Evolutionary conservation across 2,797 vertebrate species (phyloP), one percentile per base, ranked within the genome.

Genomic region (Malurus leucopterus): DNA sequence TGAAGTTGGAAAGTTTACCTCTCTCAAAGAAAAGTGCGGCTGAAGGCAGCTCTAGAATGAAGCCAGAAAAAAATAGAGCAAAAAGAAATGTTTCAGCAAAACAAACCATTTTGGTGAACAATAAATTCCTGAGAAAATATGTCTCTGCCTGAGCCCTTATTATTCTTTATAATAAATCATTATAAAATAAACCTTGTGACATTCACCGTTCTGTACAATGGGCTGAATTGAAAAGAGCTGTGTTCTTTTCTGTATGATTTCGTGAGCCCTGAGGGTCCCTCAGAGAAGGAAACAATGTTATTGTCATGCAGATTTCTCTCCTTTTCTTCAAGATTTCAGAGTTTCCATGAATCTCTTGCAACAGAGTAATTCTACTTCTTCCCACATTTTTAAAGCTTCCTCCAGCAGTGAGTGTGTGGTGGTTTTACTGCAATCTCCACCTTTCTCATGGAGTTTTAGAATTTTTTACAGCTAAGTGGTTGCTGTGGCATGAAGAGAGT

Each of bases 291-390:
- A 95, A 84, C 74, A 95, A 71, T 13, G 54, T 79, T 84, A 95
- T 96, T 97, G 85, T 96, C 81, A 96, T 96, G 95, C 90, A 96
- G 93, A 97, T 96, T 84, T 84, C 20, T 62, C 74, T 90, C 68
- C 47, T 89, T 93, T 94, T 90, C 90, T 69, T 88, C 10, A 88
- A 77, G 77, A 58, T 92, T 90, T 94, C 84, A 47, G 80, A 89
- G 84, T 27, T 85, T 89, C 88, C 30, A 16, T 38, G 40, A 89
- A 90, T 94, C 40, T 30, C 22, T 92, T 82, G 50, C 88, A 92
- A 90, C 58, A 67, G 53, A 69, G 82, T 83, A 94, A 23, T 83
- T 95, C 84, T 38, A 26, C 72, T 82, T 82, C 92, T 6, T 30
- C 34, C 4, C 8, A 9, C 34, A 41, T 81, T 71, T 88, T 76